phyloP scores from a whole-genome alignment of 2,797 vertebrate genomes.

The Peromyscus eremicus region DNA sequence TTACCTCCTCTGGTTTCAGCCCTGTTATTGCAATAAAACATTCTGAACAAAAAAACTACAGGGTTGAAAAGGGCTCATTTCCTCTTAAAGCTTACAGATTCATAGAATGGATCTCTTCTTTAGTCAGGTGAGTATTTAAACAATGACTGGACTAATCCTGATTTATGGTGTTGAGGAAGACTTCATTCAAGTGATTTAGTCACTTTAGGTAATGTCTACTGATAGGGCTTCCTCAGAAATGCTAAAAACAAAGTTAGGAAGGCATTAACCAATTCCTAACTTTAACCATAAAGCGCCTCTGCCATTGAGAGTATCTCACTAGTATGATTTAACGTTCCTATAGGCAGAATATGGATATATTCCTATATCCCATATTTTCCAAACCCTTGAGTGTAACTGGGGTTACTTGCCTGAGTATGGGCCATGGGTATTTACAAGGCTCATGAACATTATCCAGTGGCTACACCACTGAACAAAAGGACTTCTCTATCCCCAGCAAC shows the following conservation, averaged over 20 bases:
- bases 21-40: not conserved
- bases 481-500: not conserved
- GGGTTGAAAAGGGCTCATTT: not conserved
- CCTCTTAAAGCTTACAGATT: not conserved
- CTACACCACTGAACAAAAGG: not conserved
- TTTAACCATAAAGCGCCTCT: not conserved
- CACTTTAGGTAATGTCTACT: not conserved
- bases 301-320: not conserved
- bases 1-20: not conserved
- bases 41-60: not conserved
- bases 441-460: not conserved
- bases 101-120: not conserved
- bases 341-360: not conserved
- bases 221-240: not conserved
- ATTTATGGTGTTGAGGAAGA: not conserved
- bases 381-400: not conserved
- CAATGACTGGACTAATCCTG: not conserved
- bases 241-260: not conserved
- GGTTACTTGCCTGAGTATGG: not conserved
- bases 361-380: not conserved
- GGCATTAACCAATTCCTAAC: not conserved
- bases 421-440: not conserved
- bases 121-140: not conserved
- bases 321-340: not conserved
- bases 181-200: not conserved